Evolutionary conservation across 2,888 invertebrate species (phyloP), one percentile per base, ranked within the genome.

Genomic region (Chelonus formosanus): DNA sequence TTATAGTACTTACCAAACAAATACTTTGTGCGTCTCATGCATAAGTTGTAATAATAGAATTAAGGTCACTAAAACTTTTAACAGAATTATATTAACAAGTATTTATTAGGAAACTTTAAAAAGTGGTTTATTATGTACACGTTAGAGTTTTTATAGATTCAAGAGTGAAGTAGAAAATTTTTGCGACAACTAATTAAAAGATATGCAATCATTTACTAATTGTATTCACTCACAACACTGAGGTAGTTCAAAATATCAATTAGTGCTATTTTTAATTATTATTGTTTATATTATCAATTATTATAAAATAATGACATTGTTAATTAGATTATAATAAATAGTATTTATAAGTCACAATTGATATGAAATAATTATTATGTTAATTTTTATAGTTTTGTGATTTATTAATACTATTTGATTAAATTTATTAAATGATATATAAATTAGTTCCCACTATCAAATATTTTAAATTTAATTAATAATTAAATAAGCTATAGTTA

Each of bases 1-100:
- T 58, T 45, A 50, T 32, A 58, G 67, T 73, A 73, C 72, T 73
- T 73, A 73, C 72, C 72, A 62, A 57, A 67, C 47, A 58, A 65
- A 59, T 68, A 68, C 65, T 67, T 60, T 65, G 67, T 68, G 67
- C 71, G 67, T 59, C 73, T 73, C 73, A 71, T 71, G 73, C 73
- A 73, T 69, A 69, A 69, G 69, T 70, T 63, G 67, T 66, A 62
- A 66, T 63, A 62, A 68, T 62, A 68, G 57, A 65, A 59, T 67
- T 67, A 61, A 69, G 58, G 52, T 67, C 58, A 69, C 68, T 68
- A 69, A 68, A 69, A 72, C 60, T 65, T 70, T 69, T 59, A 65
- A 70, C 64, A 61, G 62, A 68, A 67, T 54, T 67, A 63, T 68
- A 65, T 70, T 62, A 67, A 64, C 55, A 65, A 68, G 54, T 66